A percentile compares a stretch with the other conserved stretches of the same genome.
Evolutionary conservation across 2,888 invertebrate species (phyloP).

Genomic region (Orthosia gothica): DNA sequence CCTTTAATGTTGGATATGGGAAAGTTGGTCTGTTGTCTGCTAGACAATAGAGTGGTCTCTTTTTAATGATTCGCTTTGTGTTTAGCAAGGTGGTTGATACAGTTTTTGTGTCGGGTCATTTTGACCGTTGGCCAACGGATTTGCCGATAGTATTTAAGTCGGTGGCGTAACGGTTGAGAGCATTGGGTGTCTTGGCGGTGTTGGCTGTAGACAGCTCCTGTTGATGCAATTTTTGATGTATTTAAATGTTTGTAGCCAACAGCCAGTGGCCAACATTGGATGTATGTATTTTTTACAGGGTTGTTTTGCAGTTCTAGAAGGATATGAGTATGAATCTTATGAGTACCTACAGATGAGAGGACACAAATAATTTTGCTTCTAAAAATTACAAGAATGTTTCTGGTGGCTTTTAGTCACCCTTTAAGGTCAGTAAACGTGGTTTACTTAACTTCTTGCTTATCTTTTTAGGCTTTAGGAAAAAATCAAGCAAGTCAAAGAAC

Average conservation of each 20-base stretch:
- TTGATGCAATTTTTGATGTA: not conserved
- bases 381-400: not conserved
- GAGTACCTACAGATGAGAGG: not conserved
- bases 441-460: not conserved
- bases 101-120: constrained; percentile 85
- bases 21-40: constrained; percentile 83
- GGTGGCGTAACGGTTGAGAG: constrained; percentile 76
- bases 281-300: not conserved
- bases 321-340: not conserved
- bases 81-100: constrained; percentile 82
- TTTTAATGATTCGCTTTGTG: constrained; percentile 91
- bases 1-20: constrained; percentile 81
- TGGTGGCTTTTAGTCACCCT: not conserved
- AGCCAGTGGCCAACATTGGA: not conserved
- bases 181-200: constrained; percentile 50
- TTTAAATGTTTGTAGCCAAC: not conserved
- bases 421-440: not conserved
- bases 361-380: not conserved
- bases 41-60: constrained; percentile 89
- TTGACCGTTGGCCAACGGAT: constrained; percentile 90
- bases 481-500: no score
- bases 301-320: not conserved
- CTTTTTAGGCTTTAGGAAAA: not conserved
- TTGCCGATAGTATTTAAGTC: constrained; percentile 88
- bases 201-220: constrained; percentile 20